A percentile compares a stretch with the other conserved stretches of the same genome.
phyloP scores from a whole-genome alignment of 2,888 invertebrate genomes.

The Polyommatus icarus region DNA sequence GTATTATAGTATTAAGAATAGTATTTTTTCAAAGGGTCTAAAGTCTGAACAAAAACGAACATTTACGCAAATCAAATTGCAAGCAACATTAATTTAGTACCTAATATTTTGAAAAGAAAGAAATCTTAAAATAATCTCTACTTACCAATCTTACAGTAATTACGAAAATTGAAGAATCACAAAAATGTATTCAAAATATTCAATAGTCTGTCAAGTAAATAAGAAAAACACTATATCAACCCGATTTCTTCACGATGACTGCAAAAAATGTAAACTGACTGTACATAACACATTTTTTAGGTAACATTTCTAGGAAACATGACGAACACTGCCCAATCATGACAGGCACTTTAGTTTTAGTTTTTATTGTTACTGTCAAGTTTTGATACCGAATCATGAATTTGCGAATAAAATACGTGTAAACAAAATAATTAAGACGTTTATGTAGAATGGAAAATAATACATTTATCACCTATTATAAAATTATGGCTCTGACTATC shows the following conservation, averaged over 20 bases:
- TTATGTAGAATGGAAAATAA: neutral
- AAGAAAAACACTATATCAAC: too few species aligned
- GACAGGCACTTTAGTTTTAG: constrained; percentile 3
- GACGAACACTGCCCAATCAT: neutral
- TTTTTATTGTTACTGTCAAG: neutral
- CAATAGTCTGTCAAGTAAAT: too few species aligned
- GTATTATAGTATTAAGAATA: too few species aligned
- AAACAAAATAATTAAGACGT: neutral
- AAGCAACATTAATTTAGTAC: too few species aligned
- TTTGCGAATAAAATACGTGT: neutral
- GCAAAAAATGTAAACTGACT: neutral
- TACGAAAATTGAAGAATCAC: neutral
- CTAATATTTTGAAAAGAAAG: neutral
- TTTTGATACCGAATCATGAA: neutral
- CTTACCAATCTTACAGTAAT: neutral
- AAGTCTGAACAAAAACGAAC: too few species aligned
- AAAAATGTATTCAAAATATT: too few species aligned
- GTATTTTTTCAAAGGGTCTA: too few species aligned
- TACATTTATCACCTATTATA: neutral
- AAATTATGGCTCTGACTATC: too few species aligned
- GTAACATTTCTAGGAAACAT: neutral
- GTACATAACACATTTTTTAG: neutral
- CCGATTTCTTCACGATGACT: neutral
- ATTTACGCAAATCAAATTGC: too few species aligned
- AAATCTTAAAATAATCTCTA: neutral